A percentile compares a stretch with the other conserved stretches of the same genome.
These are phyloP conservation scores for Drosophila sucinea DNA, from an alignment of 1,140 invertebrate species.

Conservation along the genomic window DNA sequence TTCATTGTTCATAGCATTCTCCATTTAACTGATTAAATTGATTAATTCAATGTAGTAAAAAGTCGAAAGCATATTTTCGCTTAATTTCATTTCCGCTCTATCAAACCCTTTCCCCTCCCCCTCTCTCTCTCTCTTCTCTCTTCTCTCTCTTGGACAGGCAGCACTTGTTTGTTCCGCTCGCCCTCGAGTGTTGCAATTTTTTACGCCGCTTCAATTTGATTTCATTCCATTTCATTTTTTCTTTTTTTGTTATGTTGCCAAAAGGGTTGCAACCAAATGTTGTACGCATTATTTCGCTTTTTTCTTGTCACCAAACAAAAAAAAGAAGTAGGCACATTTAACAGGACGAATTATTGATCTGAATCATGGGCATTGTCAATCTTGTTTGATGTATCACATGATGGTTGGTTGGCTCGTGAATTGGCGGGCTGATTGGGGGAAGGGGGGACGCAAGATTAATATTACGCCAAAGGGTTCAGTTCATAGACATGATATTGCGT, in stretches of 20 bases:
- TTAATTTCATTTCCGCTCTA: slow-evolving; percentile 77
- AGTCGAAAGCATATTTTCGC: slow-evolving; percentile 73
- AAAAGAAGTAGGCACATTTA: slow-evolving; percentile 21
- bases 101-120: slow-evolving; percentile 9
- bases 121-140: neutral
- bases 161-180: slow-evolving; percentile 74
- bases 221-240: slow-evolving; percentile 10
- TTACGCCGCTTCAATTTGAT: slow-evolving; percentile 54
- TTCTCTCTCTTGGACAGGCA: neutral
- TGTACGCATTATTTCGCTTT: slow-evolving; percentile 47
- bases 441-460: slow-evolving; percentile 56
- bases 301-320: slow-evolving; percentile 57
- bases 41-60: slow-evolving; percentile 75
- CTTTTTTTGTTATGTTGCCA: slow-evolving; percentile 21
- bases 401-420: neutral
- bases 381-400: slow-evolving; percentile 68
- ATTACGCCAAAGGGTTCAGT: slow-evolving; percentile 58
- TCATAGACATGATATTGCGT: slow-evolving; percentile 3
- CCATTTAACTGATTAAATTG: slow-evolving; percentile 74
- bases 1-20: slow-evolving; percentile 13
- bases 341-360: slow-evolving; percentile 66
- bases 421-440: neutral
- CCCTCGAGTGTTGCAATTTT: slow-evolving; percentile 73
- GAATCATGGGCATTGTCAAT: slow-evolving; percentile 71
- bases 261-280: slow-evolving; percentile 72